Conservation (phyloP, 2,888 invertebrate genomes). For the Maniola hyperantus region DNA sequence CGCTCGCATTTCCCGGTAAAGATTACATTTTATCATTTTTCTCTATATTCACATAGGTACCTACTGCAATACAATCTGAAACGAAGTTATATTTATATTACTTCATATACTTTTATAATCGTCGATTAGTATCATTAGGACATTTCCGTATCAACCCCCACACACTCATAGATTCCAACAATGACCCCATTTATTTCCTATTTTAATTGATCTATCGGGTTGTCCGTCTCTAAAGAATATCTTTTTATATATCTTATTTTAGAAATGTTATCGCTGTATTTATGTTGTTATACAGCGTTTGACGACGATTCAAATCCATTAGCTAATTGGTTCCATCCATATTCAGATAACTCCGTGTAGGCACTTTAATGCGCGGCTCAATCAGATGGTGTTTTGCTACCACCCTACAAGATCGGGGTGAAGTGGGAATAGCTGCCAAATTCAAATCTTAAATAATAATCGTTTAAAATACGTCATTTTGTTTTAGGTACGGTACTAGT, state of each 20-base stretch:
- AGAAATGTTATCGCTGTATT: not conserved
- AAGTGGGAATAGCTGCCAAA: not conserved
- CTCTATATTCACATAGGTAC: slow-evolving; percentile 3
- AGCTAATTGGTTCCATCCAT: slow-evolving; percentile 17
- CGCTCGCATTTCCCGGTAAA: slow-evolving; percentile 39
- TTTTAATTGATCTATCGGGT: slow-evolving; percentile 8
- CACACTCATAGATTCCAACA: not conserved
- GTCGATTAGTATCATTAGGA: not conserved
- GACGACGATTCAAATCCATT: slow-evolving; percentile 15
- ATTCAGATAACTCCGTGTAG: slow-evolving; percentile 24
- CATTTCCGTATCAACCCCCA: not conserved
- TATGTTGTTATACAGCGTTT: not conserved
- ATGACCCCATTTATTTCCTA: not conserved
- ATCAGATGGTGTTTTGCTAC: not conserved
- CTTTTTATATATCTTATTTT: not conserved
- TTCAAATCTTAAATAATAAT: not conserved
- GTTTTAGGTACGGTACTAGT: not conserved
- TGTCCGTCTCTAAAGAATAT: not conserved
- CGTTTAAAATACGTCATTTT: not conserved
- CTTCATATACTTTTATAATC: not conserved
- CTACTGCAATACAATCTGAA: not conserved
- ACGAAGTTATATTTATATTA: not conserved
- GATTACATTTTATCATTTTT: slow-evolving; percentile 26
- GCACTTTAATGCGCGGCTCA: slow-evolving; percentile 6
- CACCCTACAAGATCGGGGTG: not conserved